Evolutionary conservation across 2,888 invertebrate genomes (phyloP), one percentile per base, ranked within the genome.

Genomic region (Trachelus troglodyta): DNA sequence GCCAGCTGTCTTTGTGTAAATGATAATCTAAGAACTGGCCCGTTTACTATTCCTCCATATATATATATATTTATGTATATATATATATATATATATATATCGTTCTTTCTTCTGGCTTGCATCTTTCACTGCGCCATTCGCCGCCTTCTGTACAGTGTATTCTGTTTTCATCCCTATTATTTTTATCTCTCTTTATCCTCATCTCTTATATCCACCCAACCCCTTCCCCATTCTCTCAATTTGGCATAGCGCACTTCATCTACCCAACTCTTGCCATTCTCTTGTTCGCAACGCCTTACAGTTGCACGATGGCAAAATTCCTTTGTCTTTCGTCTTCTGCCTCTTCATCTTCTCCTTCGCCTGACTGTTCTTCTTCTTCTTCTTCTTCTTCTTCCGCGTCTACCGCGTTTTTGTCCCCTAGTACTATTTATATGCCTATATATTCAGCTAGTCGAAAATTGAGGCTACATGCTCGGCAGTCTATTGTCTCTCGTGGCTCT

Each of bases 401-500:
- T 56, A 56, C 9, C 56, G 56, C 56, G 56, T 56, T 56, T 23
- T 23, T 1, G 56, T 56, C 9, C 23, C 56, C 56, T 56, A 56
- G 2, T 56, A 23, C 23, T 56, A 56, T 56, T 56, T 56, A 56
- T 56, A 40, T 15, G 40, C 74, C 33, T 76, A 71, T 76, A 73
- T 81, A 79, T 83, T 87, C 87, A 82, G 86, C 87, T 89, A 89
- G 85, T 87, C 84, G 84, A 88, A 87, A 90, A 86, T 89, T 88
- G 89, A 90, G 88, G 89, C 90, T 90, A 90, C 86, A 85, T 88
- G 88, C 90, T 90, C 90, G 89, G 90, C 90, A 90, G 90, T 90
- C 90, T 90, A 90, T 90, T 90, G 90, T 90, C 90, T 90, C 91
- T 90, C 90, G 87, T 90, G 89, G 88, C 89, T 89, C 87, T 86